These are phyloP conservation scores for Lycorma delicatula DNA, from an alignment of 1,140 invertebrate species.

Conservation along the genomic window DNA sequence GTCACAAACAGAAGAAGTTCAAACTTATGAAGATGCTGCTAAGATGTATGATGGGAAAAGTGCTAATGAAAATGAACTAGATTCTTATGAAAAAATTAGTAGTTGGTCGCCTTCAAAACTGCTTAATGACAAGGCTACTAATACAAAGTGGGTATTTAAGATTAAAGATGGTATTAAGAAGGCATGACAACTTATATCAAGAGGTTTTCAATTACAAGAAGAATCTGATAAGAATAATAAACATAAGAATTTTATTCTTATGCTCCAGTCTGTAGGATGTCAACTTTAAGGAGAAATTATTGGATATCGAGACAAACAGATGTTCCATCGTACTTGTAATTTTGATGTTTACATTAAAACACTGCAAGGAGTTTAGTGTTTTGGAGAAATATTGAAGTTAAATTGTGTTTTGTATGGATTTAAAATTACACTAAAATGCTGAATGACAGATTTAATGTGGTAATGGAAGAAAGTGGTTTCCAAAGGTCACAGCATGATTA, in stretches of 20 bases:
- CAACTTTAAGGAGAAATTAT: constrained; percentile 12
- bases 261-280: constrained; percentile 21
- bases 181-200: constrained; percentile 23
- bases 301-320: constrained; percentile 19
- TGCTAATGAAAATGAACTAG: constrained; percentile 36
- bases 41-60: constrained; percentile 33
- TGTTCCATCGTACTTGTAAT: constrained; percentile 17
- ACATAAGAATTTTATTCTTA: too few relatives aligned
- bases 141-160: constrained; percentile 37
- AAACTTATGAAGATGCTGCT: constrained; percentile 32
- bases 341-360: constrained; percentile 22
- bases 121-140: constrained; percentile 27
- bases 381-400: constrained; percentile 22
- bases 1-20: constrained; percentile 13
- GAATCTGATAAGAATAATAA: not conserved
- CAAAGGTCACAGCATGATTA: constrained; percentile 17
- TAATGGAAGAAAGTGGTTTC: constrained; percentile 15
- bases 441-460: constrained; percentile 26
- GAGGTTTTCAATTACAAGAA: constrained; percentile 22
- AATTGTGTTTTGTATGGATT: constrained; percentile 33
- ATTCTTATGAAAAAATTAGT: constrained; percentile 33
- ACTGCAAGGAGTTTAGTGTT: constrained; percentile 3
- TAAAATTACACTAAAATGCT: constrained; percentile 32
- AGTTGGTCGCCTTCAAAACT: constrained; percentile 33
- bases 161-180: constrained; percentile 27